Base-by-base conservation (phyloP, 1,140 invertebrate genomes). In the Venustaconcha ellipsiformis region DNA sequence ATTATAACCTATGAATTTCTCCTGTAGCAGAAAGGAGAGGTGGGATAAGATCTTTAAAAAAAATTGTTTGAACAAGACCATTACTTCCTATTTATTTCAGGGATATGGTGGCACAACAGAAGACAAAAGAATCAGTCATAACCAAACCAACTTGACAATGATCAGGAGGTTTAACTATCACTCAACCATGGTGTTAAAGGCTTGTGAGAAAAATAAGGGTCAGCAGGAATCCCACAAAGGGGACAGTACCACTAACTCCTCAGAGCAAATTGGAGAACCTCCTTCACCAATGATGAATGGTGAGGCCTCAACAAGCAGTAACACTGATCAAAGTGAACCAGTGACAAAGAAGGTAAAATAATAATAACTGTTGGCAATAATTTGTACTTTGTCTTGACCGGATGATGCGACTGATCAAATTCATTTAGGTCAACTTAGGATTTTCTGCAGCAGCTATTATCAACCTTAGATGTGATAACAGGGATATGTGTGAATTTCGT, bases 131-230 rank as follows among this genome's bases (percentile, higher is more conserved):
- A 57, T 69, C 18, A 78, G 74, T 55, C 82, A 59, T 14, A 88
- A 82, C 67, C 75, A 82, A 13, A 82, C 96, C 78, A 96, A 97
- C 91, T 94, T 95, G 87, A 96, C 94, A 82, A 96, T 98, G 94
- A 98, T 98, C 64, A 96, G 97, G 89, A 91, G 93, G 75, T 99
- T 99, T 88, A 99, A 99, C 92, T 96, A 99, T 91, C 97, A 98
- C 90, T 98, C 97, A 70, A 97, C 98, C 76, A 97, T 98, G 95
- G 95, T 97, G 72, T 92, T 98, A 76, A 96, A 96, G 92, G 94
- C 95, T 84, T 94, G 94, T 89, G 85, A 91, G 77, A 83, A 72
- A 58, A 75, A 74, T 14, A 77, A 67, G 48, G 79, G 75, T 48
- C 65, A 66, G 66, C 20, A 66, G 67, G 70, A 72, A 57, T 59